Base-by-base conservation (phyloP, 2,888 invertebrate species). In the Ennomos erosarius region DNA sequence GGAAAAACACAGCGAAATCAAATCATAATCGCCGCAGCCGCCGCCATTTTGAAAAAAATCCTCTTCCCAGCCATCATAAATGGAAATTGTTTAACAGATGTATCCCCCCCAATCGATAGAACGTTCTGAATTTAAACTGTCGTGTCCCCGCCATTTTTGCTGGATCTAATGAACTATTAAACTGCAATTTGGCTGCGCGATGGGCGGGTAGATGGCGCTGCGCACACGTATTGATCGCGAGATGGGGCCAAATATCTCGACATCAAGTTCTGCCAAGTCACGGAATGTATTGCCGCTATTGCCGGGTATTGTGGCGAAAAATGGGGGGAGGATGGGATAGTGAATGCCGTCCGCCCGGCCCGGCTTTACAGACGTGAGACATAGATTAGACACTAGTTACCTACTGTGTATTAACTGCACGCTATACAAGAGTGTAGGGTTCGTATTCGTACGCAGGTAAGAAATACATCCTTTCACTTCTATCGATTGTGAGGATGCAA, bases 161-260 rank as follows among this genome's bases (percentile, higher is more conserved):
- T 77, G 84, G 88, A 90, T 90, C 91, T 92, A 91, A 92, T 92
- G 91, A 91, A 92, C 91, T 92, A 92, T 92, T 92, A 92, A 91
- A 92, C 77, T 92, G 91, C 87, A 90, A 92, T 91, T 92, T 90
- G 84, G 87, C 85, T 92, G 91, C 91, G 91, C 91, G 90, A 84
- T 85, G 83, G 63, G 83, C 71, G 70, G 81, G 78, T 90, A 90
- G 90, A 88, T 90, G 90, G 86, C 90, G 88, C 76, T 84, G 83
- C 82, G 91, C 91, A 90, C 91, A 88, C 73, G 87, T 92, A 92
- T 92, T 90, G 91, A 91, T 92, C 91, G 87, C 68, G 74, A 75
- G 73, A 79, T 78, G 80, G 85, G 87, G 88, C 86, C 87, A 87
- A 87, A 67, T 79, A 79, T 85, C 82, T 85, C 80, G 74, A 76